Evolutionary conservation across 1,140 invertebrate genomes (phyloP), one percentile per base, ranked within the genome.

Genomic region (Trichoplusia ni): DNA sequence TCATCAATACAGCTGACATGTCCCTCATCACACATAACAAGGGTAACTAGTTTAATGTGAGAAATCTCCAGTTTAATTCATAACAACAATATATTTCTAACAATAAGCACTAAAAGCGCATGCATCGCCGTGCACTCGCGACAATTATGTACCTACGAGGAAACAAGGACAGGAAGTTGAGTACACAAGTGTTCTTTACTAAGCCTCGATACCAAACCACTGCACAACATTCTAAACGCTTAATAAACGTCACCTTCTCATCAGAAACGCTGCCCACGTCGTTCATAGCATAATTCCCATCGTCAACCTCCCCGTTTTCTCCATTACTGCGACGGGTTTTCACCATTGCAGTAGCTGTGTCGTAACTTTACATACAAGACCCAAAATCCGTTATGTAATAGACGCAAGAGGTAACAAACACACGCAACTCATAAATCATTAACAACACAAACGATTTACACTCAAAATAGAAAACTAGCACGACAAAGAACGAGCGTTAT

Each of bases 281-380:
- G 82, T 89, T 90, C 69, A 86, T 71, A 59, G 81, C 81, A 69
- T 86, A 86, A 83, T 90, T 90, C 75, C 80, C 86, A 78, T 90
- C 89, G 61, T 90, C 90, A 77, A 88, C 82, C 77, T 91, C 90
- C 68, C 88, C 90, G 69, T 90, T 91, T 78, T 90, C 90, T 81
- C 90, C 82, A 64, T 88, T 89, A 86, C 89, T 91, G 77, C 90
- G 87, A 73, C 90, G 85, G 76, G 90, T 91, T 90, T 91, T 91
- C 80, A 91, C 90, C 90, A 91, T 90, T 78, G 85, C 79, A 77
- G 77, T 80, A 78, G 54, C 71, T 77, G 74, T 72, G 73, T 72
- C 73, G 73, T 81, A 80, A 80, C 72, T 68, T 67, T 79, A 82
- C 81, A 79, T 77, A 75, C 58, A 76, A 84, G 56, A 71, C 61